A percentile compares a stretch with the other conserved stretches of the same genome.
phyloP scores from a whole-genome alignment of 2,888 invertebrate genomes.

The Halictus quadricinctus region DNA sequence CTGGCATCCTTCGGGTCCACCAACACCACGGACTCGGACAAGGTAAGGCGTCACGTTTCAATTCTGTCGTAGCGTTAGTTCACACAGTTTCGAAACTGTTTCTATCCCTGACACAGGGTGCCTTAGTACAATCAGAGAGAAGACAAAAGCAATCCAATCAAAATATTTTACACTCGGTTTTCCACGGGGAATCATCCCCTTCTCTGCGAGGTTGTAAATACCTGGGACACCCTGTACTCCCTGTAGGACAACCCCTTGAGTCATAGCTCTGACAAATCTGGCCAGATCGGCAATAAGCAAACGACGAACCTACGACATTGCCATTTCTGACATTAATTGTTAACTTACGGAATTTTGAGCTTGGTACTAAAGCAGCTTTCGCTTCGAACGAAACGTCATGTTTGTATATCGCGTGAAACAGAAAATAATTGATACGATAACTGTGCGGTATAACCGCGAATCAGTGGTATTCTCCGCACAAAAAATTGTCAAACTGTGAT shows the following conservation, averaged over 20 bases:
- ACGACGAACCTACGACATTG: too few species aligned
- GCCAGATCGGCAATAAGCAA: too few species aligned
- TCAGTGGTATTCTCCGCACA: background rate
- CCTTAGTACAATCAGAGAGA: background rate
- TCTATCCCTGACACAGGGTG: background rate
- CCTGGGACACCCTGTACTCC: too few species aligned
- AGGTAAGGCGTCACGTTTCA: slow-evolving; percentile 85
- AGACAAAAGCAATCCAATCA: too few species aligned
- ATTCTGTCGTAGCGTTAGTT: background rate
- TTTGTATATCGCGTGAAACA: background rate
- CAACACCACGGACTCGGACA: slow-evolving; percentile 96
- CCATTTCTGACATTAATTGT: too few species aligned
- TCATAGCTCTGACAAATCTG: too few species aligned
- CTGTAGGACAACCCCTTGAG: too few species aligned
- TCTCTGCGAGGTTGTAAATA: too few species aligned
- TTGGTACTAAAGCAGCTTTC: background rate
- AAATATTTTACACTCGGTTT: too few species aligned
- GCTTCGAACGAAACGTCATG: background rate
- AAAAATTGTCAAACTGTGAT: background rate
- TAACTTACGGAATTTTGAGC: background rate
- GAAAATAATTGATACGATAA: background rate
- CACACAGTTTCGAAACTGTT: background rate
- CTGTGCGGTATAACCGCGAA: too few species aligned
- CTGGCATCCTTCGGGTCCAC: slow-evolving; percentile 96
- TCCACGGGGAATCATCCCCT: too few species aligned